Evolutionary conservation across 2,888 invertebrate genomes (phyloP), one percentile per base, ranked within the genome.

Genomic region (Limnephilus marmoratus): DNA sequence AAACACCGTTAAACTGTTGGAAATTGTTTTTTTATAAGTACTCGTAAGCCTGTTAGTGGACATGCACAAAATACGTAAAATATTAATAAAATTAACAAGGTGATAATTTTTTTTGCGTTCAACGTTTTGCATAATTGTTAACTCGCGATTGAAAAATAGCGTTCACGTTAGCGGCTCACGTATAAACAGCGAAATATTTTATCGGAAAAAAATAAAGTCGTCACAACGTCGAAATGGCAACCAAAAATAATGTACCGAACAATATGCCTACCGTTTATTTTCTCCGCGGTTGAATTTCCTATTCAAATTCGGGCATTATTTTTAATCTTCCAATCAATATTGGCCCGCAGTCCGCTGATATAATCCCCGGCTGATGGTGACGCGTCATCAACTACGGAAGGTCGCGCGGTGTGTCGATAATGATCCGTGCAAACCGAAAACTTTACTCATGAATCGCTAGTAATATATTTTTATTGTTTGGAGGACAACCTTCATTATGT

Each of bases 271-370:
- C 24, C 24, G 9, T 68, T 68, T n/a, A 68, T 68, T 68, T 68
- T 68, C 68, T 24, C 68, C 68, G 24, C 24, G 83, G 83, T 83
- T 34, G 83, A 83, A 83, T 37, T 83, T 83, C 83, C 37, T 7
- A 83, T 83, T 83, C 37, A 83, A 83, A 83, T 83, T 37, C 83
- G 37, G 83, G 37, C 83, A 83, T 37, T 83, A 68, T 83, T 37
- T 83, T 24, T 83, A 83, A 83, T 83, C 83, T 34, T n/a, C 24
- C 83, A 34, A 83, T 83, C 83, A 68, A 68, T 68, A 34, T 83
- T 83, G 9, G 83, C 83, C 83, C 34, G 37, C 3, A 41, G 37
- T 83, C 83, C 37, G 83, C 83, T n/a, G 68, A 68, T 68, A 24
- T 68, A 68, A 68, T 83, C 83, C 83, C 37, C 37, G 37, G n/a